Conservation (phyloP, 92 coral and sea anemone genomes). For the Siderastrea radians region DNA sequence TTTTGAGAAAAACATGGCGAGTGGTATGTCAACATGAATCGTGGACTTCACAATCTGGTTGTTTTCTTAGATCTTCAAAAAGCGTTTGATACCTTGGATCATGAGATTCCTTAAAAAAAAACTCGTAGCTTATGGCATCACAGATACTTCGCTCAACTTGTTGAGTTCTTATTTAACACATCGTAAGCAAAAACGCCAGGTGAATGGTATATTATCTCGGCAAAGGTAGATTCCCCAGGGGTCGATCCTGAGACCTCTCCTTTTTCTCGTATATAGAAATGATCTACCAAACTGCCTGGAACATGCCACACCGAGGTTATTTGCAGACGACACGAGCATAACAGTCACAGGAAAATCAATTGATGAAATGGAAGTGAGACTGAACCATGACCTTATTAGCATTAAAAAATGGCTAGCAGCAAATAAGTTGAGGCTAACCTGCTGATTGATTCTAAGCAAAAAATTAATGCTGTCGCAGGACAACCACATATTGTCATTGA, state of each 20-base stretch:
- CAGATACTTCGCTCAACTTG: background rate
- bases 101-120: no score
- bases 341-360: background rate
- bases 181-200: background rate
- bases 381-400: background rate
- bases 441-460: constrained; percentile 39
- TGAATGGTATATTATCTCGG: background rate
- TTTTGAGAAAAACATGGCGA: no score
- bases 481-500: constrained; percentile 31
- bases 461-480: constrained; percentile 1
- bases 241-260: background rate
- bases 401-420: constrained; percentile 9
- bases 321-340: constrained; percentile 12
- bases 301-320: background rate
- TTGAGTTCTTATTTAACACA: background rate
- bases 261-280: background rate
- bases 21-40: background rate
- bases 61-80: background rate
- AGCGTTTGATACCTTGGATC: background rate
- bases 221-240: background rate
- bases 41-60: background rate
- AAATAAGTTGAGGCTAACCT: constrained; percentile 25
- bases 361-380: background rate
- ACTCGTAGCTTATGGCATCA: background rate
- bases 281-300: background rate